Conservation (phyloP, 2,797 vertebrate species). For the Anguilla megastoma region DNA sequence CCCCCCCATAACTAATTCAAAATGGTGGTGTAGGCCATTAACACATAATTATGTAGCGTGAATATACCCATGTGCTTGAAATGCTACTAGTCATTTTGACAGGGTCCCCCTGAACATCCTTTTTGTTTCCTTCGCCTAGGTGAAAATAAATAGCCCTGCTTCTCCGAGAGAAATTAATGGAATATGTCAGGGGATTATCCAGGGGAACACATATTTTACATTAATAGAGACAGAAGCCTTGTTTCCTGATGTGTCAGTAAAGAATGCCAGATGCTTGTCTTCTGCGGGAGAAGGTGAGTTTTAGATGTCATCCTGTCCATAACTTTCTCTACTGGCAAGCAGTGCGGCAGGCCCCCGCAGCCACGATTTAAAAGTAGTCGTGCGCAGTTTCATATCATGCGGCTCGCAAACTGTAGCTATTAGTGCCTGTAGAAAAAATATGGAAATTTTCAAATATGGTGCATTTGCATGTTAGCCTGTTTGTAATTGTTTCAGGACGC, state of each 20-base stretch:
- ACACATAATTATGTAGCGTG: constrained; percentile 67
- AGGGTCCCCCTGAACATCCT: constrained; percentile 36
- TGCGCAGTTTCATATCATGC: neutral
- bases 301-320: constrained; percentile 9
- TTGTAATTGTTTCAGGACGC: neutral
- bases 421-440: neutral
- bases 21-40: constrained; percentile 60
- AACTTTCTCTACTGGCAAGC: constrained; percentile 15
- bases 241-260: neutral
- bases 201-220: constrained; percentile 29
- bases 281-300: neutral
- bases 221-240: constrained; percentile 25
- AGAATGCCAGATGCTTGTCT: constrained; percentile 20
- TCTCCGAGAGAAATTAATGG: constrained; percentile 42
- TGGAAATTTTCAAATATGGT: constrained; percentile 1
- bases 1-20: constrained; percentile 43
- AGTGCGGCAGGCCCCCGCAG: neutral
- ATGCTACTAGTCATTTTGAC: constrained; percentile 53
- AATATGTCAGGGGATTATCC: constrained; percentile 46
- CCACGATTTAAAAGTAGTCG: neutral
- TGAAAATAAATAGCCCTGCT: constrained; percentile 45
- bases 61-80: constrained; percentile 58
- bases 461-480: constrained; percentile 11
- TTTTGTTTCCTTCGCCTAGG: constrained; percentile 53
- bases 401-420: neutral